Evolutionary conservation across 2,113 vertebrate genomes (phyloP).

Genomic region (Heterocephalus glaber): DNA sequence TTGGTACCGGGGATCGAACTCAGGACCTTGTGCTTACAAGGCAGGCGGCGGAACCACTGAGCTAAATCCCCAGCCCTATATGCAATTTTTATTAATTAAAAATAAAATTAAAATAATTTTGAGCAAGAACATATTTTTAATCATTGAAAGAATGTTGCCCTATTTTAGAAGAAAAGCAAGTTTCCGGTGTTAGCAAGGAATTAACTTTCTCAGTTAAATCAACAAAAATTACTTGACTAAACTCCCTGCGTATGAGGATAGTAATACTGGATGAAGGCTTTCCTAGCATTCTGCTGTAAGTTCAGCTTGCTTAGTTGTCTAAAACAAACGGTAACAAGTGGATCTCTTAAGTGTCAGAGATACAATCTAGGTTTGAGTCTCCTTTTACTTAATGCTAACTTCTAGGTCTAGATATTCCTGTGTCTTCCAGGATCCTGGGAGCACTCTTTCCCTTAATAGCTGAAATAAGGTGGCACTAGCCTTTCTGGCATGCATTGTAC

Average conservation of each 20-base stretch:
- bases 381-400: slow-evolving; percentile 2
- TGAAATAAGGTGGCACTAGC: background rate
- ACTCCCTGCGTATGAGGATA: background rate
- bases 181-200: background rate
- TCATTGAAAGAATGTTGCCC: background rate
- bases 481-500: background rate
- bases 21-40: too few species aligned
- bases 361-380: background rate
- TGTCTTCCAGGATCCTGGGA: background rate
- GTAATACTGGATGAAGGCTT: background rate
- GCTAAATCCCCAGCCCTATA: too few species aligned
- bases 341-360: slow-evolving; percentile 10
- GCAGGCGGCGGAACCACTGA: too few species aligned
- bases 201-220: background rate
- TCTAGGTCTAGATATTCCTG: background rate
- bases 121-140: background rate
- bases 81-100: background rate
- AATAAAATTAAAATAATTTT: background rate
- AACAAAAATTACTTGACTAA: background rate
- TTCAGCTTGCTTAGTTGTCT: background rate
- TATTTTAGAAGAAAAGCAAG: background rate
- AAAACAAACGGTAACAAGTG: background rate
- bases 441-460: background rate
- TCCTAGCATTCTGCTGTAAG: background rate
- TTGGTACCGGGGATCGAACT: too few species aligned